Base-by-base conservation (phyloP, 2,113 vertebrate genomes). In the Xyrauchen texanus region DNA sequence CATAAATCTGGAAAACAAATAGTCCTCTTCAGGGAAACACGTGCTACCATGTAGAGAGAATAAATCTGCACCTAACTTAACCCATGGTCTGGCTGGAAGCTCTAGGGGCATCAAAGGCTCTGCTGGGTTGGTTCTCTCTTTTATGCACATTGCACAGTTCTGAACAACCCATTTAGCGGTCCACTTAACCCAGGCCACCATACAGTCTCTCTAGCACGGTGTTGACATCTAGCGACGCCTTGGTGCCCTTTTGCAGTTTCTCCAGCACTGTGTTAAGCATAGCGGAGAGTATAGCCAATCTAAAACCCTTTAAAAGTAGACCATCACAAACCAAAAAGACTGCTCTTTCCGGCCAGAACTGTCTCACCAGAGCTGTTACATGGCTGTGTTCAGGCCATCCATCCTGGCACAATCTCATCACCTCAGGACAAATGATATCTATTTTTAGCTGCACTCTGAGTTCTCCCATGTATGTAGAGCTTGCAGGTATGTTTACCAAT, bases 21-120 rank as follows among this genome's bases (percentile, higher is more conserved):
- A 82, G 46, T 82, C 72, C 21, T 68, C 57, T 2, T 80, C 55
- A 2, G 73, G 53, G 7, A 82, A n/a, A 46, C 68, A 76, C 4
- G 58, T 71, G 12, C 57, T 55, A 6, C 16, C 9, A 7, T 68
- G 9, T 45, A 80, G 47, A 7, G 21, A 15, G 46, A 85, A 82
- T 10, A 80, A n/a, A 49, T 85, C 73, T 1, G 62, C 80, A 9
- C 68, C 80, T 4, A 80, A 9, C 13, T 63, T 85, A 45, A 73
- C 67, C 81, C 73, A 74, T 7, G 44, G 68, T 44, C 49, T 51
- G 3, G 47, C 61, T 6, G 62, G 62, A 12, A 51, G 47, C 10
- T 67, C 13, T 34, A 52, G n/a, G n/a, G n/a, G n/a, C n/a, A n/a
- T n/a, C n/a, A n/a, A n/a, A n/a, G n/a, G n/a, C n/a, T n/a, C n/a